Conservation (phyloP, 2,113 vertebrate genomes). For the Phrynosoma blainvillii region DNA sequence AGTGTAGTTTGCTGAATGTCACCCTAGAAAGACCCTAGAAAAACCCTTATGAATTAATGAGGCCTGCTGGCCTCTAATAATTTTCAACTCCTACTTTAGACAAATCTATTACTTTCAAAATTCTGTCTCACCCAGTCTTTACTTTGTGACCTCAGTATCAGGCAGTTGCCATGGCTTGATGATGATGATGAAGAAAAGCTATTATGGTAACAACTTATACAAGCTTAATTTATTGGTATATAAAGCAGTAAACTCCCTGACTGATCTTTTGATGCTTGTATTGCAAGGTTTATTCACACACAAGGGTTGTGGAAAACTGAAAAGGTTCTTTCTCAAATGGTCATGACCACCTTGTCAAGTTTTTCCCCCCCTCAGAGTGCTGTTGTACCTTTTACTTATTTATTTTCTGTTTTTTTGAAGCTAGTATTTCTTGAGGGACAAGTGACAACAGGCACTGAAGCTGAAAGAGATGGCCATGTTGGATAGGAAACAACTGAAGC, state of each 20-base stretch:
- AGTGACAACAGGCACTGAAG: slow-evolving; percentile 74
- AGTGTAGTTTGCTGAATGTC: no score
- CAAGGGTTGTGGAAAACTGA: slow-evolving; percentile 63
- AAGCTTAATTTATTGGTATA: neutral
- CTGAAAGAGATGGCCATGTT: slow-evolving; percentile 73
- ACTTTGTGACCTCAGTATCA: neutral
- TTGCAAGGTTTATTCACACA: slow-evolving; percentile 34
- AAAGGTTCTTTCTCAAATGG: slow-evolving; percentile 54
- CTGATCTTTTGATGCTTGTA: neutral
- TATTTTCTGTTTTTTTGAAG: slow-evolving; percentile 68
- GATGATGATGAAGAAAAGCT: neutral
- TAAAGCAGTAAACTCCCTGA: neutral
- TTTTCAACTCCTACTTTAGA: no score
- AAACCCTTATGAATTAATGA: no score
- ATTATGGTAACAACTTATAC: neutral
- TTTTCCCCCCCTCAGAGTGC: slow-evolving; percentile 58
- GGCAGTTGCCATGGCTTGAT: neutral
- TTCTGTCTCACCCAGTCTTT: neutral
- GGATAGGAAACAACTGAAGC: slow-evolving; percentile 79
- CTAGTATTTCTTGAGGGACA: slow-evolving; percentile 76
- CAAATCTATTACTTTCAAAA: neutral
- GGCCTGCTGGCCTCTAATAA: no score
- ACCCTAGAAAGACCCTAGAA: no score
- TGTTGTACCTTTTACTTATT: slow-evolving; percentile 42
- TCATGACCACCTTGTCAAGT: slow-evolving; percentile 48